A percentile compares a stretch with the other conserved stretches of the same genome.
Evolutionary conservation across 1,140 invertebrate species (phyloP).

Genomic region (Bombus fervidus): DNA sequence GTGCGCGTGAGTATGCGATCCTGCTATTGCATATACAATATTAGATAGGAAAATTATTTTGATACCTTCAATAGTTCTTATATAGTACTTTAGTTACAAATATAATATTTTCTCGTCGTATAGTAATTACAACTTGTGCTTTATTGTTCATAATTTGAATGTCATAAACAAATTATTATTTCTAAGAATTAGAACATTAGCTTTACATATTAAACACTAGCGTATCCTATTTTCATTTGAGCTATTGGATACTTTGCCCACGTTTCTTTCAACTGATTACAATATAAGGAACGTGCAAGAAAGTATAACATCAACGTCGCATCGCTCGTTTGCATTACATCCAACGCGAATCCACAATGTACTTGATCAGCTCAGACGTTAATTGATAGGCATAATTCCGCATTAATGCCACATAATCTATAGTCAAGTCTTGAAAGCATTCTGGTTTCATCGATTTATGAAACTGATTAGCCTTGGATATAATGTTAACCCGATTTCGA

Average conservation of each 20-base stretch:
- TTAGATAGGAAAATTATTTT: background rate
- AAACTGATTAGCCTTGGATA: constrained; percentile 8
- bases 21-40: background rate
- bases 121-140: too few relatives aligned
- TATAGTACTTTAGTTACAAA: background rate
- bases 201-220: too few relatives aligned
- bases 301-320: background rate
- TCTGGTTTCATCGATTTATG: constrained; percentile 15
- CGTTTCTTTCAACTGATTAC: too few relatives aligned
- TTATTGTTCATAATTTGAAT: too few relatives aligned
- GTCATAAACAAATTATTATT: too few relatives aligned
- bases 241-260: too few relatives aligned
- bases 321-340: background rate
- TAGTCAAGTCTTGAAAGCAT: too few relatives aligned
- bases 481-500: constrained; percentile 24
- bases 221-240: too few relatives aligned
- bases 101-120: background rate
- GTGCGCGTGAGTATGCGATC: background rate
- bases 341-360: fast-evolving
- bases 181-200: too few relatives aligned
- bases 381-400: background rate
- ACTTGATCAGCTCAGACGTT: background rate
- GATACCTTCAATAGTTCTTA: background rate
- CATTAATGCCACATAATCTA: background rate
- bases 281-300: background rate